phyloP scores from a whole-genome alignment of 2,888 invertebrate species.

The Hermaeophaga mercurialis region DNA sequence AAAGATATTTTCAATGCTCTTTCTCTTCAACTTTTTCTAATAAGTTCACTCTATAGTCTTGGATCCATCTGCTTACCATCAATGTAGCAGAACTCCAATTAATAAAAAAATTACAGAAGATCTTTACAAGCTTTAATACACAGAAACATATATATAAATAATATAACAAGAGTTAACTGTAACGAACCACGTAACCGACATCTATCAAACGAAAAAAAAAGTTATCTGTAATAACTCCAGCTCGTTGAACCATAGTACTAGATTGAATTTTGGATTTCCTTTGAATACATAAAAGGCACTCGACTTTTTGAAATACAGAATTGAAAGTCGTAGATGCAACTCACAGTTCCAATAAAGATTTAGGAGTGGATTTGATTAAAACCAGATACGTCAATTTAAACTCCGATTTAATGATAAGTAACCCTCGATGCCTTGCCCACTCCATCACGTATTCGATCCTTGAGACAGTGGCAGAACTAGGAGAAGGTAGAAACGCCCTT shows the following conservation, averaged over 20 bases:
- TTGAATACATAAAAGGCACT: constrained; percentile 22
- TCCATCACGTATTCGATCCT: constrained; percentile 46
- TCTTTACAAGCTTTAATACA: too few relatives aligned
- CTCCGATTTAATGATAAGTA: constrained; percentile 52
- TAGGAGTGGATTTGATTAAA: constrained; percentile 48
- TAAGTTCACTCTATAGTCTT: too few relatives aligned
- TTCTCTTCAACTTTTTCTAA: too few relatives aligned
- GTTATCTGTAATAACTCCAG: not conserved
- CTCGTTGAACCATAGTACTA: constrained; percentile 4
- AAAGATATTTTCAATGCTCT: too few relatives aligned
- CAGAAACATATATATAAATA: too few relatives aligned
- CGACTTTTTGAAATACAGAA: constrained; percentile 19
- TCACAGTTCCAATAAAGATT: constrained; percentile 28
- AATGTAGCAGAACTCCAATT: too few relatives aligned
- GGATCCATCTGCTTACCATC: too few relatives aligned
- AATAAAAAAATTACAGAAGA: too few relatives aligned
- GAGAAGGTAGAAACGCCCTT: too few relatives aligned
- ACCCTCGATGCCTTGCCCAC: constrained; percentile 43
- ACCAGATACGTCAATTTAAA: constrained; percentile 52
- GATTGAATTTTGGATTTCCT: constrained; percentile 11
- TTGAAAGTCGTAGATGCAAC: constrained; percentile 11
- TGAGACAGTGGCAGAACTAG: constrained; percentile 9
- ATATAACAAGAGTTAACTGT: too few relatives aligned
- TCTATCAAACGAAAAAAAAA: too few relatives aligned
- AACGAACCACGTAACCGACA: too few relatives aligned